These are phyloP conservation scores for Cosmopolites sordidus DNA, from an alignment of 2,888 invertebrate genomes.

Conservation along the genomic window DNA sequence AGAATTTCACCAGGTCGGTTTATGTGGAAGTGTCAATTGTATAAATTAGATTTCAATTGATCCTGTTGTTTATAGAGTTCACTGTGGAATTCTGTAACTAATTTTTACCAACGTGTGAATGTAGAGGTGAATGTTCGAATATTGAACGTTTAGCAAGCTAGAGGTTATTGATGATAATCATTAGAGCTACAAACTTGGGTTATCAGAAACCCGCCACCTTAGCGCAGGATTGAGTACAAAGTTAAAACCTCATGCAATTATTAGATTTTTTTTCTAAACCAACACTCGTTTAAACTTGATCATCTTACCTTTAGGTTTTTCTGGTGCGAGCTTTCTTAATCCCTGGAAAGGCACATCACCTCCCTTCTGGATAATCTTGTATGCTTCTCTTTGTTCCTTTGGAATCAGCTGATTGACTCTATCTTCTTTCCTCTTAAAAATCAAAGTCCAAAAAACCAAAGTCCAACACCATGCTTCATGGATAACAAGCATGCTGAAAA, in stretches of 20 bases:
- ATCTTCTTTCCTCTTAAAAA: constrained; percentile 74
- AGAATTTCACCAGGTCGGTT: constrained; percentile 74
- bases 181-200: too few relatives aligned
- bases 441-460: too few relatives aligned
- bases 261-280: too few relatives aligned
- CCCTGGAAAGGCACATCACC: constrained; percentile 93
- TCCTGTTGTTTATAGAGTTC: constrained; percentile 8
- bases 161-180: too few relatives aligned
- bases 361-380: constrained; percentile 85
- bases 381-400: constrained; percentile 78
- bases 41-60: neutral
- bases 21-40: constrained; percentile 55
- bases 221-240: constrained; percentile 26
- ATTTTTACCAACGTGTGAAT: neutral
- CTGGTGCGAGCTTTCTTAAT: constrained; percentile 85
- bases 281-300: too few relatives aligned
- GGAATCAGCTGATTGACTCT: constrained; percentile 67
- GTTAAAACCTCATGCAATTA: constrained; percentile 25
- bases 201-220: constrained; percentile 27
- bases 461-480: too few relatives aligned
- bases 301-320: constrained; percentile 67
- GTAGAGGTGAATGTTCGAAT: too few relatives aligned
- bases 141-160: too few relatives aligned
- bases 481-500: too few relatives aligned
- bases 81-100: constrained; percentile 10